phyloP scores from a whole-genome alignment of 2,797 vertebrate species.

The Amblyopsis hoosieri region DNA sequence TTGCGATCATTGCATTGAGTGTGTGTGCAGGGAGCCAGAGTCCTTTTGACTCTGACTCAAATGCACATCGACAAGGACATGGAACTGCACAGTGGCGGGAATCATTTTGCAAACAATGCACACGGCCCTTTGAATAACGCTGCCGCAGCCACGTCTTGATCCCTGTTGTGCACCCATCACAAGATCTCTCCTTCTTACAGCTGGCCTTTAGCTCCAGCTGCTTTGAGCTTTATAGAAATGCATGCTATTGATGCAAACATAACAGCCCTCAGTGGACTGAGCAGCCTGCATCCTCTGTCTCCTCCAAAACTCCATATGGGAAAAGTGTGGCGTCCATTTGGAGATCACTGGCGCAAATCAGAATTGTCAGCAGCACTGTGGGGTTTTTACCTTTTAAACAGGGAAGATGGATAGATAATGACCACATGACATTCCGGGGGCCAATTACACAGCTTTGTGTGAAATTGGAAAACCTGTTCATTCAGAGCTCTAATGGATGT shows the following conservation, averaged over 20 bases:
- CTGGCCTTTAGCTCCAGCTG: conserved; percentile 26
- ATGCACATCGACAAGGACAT: conserved; percentile 37
- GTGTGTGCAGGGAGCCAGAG: conserved; percentile 37
- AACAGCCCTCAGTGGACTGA: conserved; percentile 39
- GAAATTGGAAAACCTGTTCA: conserved; percentile 92
- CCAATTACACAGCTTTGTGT: conserved; percentile 84
- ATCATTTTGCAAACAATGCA: conserved; percentile 35
- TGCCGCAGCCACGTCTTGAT: conserved; percentile 14
- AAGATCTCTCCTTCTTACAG: conserved; percentile 15
- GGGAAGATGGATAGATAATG: conserved; percentile 82
- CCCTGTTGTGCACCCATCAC: conserved; percentile 4
- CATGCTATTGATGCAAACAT: conserved; percentile 56
- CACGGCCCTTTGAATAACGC: conserved; percentile 37
- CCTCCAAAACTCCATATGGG: conserved; percentile 42
- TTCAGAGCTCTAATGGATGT: conserved; percentile 92
- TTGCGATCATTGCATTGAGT: conserved; percentile 9
- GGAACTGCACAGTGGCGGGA: conserved; percentile 36
- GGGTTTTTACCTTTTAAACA: conserved; percentile 76
- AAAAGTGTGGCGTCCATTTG: conserved; percentile 63
- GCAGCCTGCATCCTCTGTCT: conserved; percentile 31
- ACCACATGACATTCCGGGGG: conserved; percentile 77
- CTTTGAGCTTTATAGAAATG: conserved; percentile 51
- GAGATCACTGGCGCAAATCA: conserved; percentile 73
- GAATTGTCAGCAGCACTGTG: conserved; percentile 77
- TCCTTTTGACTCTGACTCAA: conserved; percentile 2